Conservation (phyloP, 2,888 invertebrate species). For the Drosophila meridiana region DNA sequence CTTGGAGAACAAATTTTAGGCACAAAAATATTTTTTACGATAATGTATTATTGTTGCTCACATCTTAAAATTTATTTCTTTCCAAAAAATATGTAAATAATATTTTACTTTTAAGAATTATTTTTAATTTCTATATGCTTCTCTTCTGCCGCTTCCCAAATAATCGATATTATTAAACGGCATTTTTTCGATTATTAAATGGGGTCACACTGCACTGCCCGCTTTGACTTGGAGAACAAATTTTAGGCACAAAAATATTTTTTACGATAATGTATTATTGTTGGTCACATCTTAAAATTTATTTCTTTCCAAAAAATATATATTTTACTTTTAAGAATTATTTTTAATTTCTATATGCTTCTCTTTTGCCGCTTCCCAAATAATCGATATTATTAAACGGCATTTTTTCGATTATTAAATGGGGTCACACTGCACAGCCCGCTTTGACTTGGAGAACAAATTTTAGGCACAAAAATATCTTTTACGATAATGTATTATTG, state of each 20-base stretch:
- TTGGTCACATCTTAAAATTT: not conserved
- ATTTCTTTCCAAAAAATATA: not conserved
- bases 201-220: constrained; percentile 20
- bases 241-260: not conserved
- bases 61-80: not conserved
- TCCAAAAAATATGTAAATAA: not conserved
- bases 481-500: not conserved
- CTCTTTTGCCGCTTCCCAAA: not conserved
- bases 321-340: not conserved
- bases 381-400: not conserved
- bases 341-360: not conserved
- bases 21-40: not conserved
- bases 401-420: not conserved
- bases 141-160: not conserved
- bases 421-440: constrained; percentile 18
- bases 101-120: not conserved
- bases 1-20: not conserved
- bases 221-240: constrained; percentile 12
- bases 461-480: not conserved
- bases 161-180: not conserved
- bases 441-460: constrained; percentile 11
- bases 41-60: not conserved
- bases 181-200: not conserved
- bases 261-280: not conserved
- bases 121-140: not conserved